These are phyloP conservation scores for Erythrolamprus reginae DNA, from an alignment of 2,113 vertebrate species.

Conservation along the genomic window DNA sequence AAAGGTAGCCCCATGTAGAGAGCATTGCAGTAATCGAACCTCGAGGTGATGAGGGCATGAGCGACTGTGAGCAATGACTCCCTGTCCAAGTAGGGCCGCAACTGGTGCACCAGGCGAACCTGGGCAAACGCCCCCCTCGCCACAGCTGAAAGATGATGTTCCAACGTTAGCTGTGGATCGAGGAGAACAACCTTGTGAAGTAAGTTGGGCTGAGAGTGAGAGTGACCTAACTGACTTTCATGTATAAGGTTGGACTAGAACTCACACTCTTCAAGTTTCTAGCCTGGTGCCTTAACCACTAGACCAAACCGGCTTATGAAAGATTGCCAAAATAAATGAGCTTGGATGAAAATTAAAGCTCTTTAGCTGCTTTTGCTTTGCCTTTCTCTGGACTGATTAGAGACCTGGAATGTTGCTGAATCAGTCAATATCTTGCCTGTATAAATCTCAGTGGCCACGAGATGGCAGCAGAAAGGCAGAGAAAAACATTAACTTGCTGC, in stretches of 20 bases:
- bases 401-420: background rate
- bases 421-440: background rate
- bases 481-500: background rate
- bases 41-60: no score
- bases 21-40: no score
- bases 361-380: background rate
- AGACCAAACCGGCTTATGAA: background rate
- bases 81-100: no score
- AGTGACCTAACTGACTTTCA: background rate
- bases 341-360: background rate
- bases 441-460: background rate
- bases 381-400: background rate
- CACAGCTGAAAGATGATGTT: no score
- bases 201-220: background rate
- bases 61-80: no score
- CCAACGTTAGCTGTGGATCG: no score
- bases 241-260: background rate
- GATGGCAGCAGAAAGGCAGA: background rate
- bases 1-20: no score
- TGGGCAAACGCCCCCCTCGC: no score
- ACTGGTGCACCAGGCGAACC: no score
- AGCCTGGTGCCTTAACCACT: background rate
- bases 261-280: background rate
- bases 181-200: background rate
- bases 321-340: background rate